Evolutionary conservation across 2,113 vertebrate species (phyloP).

Genomic region (Phaetusa simplex): DNA sequence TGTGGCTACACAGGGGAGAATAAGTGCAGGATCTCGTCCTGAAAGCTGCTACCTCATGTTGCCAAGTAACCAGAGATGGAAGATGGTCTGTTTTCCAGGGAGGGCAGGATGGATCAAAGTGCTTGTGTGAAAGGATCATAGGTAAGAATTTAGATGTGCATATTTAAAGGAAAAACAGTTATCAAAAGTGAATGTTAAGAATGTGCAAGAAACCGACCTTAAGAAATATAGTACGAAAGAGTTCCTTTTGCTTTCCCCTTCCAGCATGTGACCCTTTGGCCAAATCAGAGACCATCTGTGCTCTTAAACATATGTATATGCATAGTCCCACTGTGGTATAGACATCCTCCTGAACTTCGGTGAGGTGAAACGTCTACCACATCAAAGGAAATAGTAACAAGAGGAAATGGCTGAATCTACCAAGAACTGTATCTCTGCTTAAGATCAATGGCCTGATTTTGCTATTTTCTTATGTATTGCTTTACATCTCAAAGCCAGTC

Average conservation of each 20-base stretch:
- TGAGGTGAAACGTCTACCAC: not conserved
- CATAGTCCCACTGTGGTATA: not conserved
- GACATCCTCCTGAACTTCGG: not conserved
- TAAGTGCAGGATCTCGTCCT: not conserved
- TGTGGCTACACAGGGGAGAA: not conserved
- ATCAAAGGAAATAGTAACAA: not conserved
- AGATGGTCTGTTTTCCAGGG: not conserved
- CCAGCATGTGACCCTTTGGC: not conserved
- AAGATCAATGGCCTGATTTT: not conserved
- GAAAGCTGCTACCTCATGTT: not conserved
- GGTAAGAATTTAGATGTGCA: not conserved
- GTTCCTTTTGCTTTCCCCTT: not conserved
- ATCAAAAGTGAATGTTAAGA: not conserved
- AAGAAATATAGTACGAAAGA: rapidly evolving
- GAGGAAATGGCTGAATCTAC: not conserved
- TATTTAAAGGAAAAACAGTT: not conserved
- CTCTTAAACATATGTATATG: not conserved
- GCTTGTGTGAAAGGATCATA: not conserved
- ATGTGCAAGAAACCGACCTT: not conserved
- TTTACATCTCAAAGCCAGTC: not conserved
- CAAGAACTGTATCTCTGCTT: not conserved
- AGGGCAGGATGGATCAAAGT: not conserved
- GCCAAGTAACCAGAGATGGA: not conserved
- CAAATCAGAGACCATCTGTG: not conserved
- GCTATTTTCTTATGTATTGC: not conserved